Percentiles rank a stretch among this genome's conserved stretches.
Evolutionary conservation across 2,888 invertebrate genomes (phyloP).

Genomic region (Tenthredo mesomela): DNA sequence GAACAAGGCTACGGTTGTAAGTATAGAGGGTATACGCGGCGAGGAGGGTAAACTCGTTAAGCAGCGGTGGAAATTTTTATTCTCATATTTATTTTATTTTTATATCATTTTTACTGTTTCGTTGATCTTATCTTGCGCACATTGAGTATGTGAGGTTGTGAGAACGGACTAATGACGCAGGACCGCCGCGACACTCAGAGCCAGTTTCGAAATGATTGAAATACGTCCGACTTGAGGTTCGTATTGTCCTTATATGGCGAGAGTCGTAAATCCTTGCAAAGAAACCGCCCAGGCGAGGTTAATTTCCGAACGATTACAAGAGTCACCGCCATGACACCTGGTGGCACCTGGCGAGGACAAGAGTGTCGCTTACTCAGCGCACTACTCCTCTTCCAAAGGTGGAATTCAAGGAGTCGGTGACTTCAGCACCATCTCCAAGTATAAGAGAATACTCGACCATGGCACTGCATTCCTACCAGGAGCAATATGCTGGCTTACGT

Average conservation of each 20-base stretch:
- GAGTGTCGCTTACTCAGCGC: slow-evolving; percentile 41
- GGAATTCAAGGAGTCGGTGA: slow-evolving; percentile 38
- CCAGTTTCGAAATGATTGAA: slow-evolving; percentile 68
- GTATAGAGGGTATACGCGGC: not conserved
- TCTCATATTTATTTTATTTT: slow-evolving; percentile 45
- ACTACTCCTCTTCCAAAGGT: slow-evolving; percentile 24
- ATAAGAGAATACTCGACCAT: slow-evolving; percentile 22
- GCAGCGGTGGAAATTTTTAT: slow-evolving; percentile 36
- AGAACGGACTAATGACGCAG: slow-evolving; percentile 71
- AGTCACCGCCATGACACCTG: slow-evolving; percentile 68
- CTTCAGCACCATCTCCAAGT: slow-evolving; percentile 15
- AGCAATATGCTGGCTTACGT: slow-evolving; percentile 16
- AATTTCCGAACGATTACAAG: slow-evolving; percentile 76
- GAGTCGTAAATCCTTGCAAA: slow-evolving; percentile 70
- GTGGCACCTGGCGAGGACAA: slow-evolving; percentile 56
- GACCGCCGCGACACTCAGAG: slow-evolving; percentile 39
- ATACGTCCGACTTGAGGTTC: slow-evolving; percentile 62
- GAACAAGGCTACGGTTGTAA: slow-evolving; percentile 16
- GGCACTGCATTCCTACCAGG: slow-evolving; percentile 25
- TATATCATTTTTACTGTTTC: slow-evolving; percentile 47
- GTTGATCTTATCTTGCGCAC: slow-evolving; percentile 72
- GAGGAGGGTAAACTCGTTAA: slow-evolving; percentile 41
- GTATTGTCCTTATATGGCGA: slow-evolving; percentile 71
- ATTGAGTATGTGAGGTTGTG: slow-evolving; percentile 68
- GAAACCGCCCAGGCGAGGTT: slow-evolving; percentile 74